These are phyloP conservation scores for Paguma larvata DNA, from an alignment of 2,797 vertebrate genomes.

Conservation along the genomic window DNA sequence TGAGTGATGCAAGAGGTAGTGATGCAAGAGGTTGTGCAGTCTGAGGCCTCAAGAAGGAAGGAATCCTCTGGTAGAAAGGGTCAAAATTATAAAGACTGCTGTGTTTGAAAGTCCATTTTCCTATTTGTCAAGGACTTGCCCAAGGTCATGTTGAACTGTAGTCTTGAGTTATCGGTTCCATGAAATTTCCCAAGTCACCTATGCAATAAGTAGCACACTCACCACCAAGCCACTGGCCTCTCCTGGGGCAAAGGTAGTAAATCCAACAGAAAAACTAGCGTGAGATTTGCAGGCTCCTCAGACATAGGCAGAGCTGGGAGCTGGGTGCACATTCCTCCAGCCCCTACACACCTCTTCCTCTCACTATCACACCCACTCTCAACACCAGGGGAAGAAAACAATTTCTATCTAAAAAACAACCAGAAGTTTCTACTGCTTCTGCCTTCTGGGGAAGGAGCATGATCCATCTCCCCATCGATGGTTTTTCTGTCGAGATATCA, in stretches of 20 bases:
- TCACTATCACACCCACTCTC: neutral
- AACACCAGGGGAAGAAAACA: neutral
- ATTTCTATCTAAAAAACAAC: neutral
- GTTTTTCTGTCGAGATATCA: neutral
- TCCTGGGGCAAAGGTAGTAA: neutral
- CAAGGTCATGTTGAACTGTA: neutral
- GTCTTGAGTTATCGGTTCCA: neutral
- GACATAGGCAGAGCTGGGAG: too few relatives aligned
- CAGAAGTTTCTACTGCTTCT: neutral
- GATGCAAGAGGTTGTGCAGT: accelerated
- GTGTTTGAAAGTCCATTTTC: neutral
- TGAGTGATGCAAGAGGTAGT: accelerated
- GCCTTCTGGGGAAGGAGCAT: too few relatives aligned
- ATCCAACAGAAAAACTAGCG: neutral
- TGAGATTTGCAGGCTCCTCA: neutral
- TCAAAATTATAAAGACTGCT: neutral
- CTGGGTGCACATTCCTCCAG: neutral
- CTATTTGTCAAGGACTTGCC: neutral
- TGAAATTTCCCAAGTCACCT: neutral
- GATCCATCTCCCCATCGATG: neutral
- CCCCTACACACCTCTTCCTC: neutral
- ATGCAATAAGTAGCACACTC: neutral
- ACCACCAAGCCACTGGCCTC: neutral
- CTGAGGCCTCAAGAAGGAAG: neutral
- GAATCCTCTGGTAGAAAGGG: neutral